These are phyloP conservation scores for Catalaphyllia jardinei DNA, from an alignment of 64 coral and sea anemone species.

Conservation along the genomic window DNA sequence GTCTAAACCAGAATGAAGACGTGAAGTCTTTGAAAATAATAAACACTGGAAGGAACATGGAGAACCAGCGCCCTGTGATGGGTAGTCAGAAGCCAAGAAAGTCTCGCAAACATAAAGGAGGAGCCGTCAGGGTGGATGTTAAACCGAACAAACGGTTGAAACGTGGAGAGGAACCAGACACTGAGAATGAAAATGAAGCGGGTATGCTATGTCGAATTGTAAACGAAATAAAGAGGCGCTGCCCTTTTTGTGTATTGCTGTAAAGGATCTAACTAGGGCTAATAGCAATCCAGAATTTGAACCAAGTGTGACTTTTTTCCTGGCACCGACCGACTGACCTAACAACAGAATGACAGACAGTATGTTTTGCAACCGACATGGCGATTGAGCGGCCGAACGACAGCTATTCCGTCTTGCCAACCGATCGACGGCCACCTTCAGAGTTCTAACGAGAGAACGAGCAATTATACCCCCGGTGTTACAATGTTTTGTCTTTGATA, in stretches of 20 bases:
- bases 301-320: no score
- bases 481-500: no score
- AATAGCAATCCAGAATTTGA: neutral
- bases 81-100: neutral
- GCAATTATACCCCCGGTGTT: no score
- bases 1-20: neutral
- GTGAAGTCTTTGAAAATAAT: neutral
- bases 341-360: no score
- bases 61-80: neutral
- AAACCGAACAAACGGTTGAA: neutral
- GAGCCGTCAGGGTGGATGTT: neutral
- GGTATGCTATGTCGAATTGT: neutral
- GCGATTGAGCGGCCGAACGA: no score
- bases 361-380: no score
- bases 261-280: neutral
- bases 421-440: no score
- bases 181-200: neutral
- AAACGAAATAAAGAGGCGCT: conserved; percentile 4
- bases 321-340: no score
- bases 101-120: neutral
- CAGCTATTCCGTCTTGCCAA: no score
- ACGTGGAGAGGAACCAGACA: neutral
- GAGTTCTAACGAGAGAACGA: no score
- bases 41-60: neutral
- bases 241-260: neutral